phyloP scores from a whole-genome alignment of 2,797 vertebrate genomes.

The Protonibea diacanthus region DNA sequence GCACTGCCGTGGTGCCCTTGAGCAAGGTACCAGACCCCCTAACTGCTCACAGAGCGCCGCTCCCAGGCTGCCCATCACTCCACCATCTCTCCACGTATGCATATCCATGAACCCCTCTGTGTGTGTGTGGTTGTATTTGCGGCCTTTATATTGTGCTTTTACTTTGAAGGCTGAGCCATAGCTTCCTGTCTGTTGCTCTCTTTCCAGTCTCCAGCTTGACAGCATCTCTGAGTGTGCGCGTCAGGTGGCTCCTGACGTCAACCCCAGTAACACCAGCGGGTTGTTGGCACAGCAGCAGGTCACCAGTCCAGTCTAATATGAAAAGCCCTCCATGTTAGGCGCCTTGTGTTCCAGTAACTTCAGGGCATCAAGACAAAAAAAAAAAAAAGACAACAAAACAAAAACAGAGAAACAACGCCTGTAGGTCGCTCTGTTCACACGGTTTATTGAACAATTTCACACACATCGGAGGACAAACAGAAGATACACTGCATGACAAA shows the following conservation, averaged over 20 bases:
- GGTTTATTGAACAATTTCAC: conserved; percentile 83
- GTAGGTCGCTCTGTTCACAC: conserved; percentile 71
- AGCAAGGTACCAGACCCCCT: too few species aligned
- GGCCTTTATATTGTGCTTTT: conserved; percentile 37
- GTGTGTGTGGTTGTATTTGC: too few species aligned
- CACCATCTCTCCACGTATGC: too few species aligned
- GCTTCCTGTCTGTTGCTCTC: conserved; percentile 24
- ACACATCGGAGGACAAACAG: conserved; percentile 80
- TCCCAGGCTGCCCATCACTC: too few species aligned
- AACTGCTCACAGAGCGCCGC: too few species aligned
- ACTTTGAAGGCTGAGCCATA: conserved; percentile 17
- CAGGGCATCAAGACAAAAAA: neutral
- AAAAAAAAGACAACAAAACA: neutral
- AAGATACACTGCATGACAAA: conserved; percentile 77
- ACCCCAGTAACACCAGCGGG: conserved; percentile 60
- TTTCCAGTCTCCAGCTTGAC: conserved; percentile 10
- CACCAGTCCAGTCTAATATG: conserved; percentile 53
- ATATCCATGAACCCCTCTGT: too few species aligned
- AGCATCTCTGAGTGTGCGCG: conserved; percentile 40
- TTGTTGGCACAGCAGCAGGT: conserved; percentile 54
- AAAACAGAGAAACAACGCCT: neutral
- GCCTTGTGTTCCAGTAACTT: conserved; percentile 48
- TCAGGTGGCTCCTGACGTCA: conserved; percentile 81
- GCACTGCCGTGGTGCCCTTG: too few species aligned
- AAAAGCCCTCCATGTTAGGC: conserved; percentile 56